A percentile compares a stretch with the other conserved stretches of the same genome.
Conservation (phyloP, 2,888 invertebrate species). For the Apodemia hepburni region DNA sequence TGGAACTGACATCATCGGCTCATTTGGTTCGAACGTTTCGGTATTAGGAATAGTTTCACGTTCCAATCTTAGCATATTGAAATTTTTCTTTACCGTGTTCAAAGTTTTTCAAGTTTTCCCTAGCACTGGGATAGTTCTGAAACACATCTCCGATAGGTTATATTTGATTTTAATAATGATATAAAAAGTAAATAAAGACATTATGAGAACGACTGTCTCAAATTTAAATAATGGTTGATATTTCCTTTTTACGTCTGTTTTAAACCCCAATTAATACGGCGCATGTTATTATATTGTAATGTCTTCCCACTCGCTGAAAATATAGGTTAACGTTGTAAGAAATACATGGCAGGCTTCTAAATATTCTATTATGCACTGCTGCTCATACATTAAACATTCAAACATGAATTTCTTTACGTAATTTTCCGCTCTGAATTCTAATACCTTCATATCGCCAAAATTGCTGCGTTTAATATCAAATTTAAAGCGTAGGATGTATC, state of each 20-base stretch:
- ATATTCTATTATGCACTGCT: constrained; percentile 26
- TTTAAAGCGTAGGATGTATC: constrained; percentile 34
- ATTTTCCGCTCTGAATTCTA: constrained; percentile 32
- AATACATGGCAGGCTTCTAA: constrained; percentile 28
- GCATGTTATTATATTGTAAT: constrained; percentile 1
- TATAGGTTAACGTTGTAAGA: constrained; percentile 12
- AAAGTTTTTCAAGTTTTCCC: too few species aligned
- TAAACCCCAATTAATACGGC: neutral
- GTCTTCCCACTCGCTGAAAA: constrained; percentile 9
- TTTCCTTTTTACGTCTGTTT: neutral
- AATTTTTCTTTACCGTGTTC: too few species aligned
- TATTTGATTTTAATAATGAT: too few species aligned
- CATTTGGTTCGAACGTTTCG: too few species aligned
- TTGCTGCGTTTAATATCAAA: constrained; percentile 32
- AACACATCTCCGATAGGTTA: too few species aligned
- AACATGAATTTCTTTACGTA: constrained; percentile 26
- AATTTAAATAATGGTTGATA: too few species aligned
- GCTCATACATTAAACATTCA: constrained; percentile 29
- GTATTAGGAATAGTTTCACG: too few species aligned
- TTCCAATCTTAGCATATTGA: too few species aligned
- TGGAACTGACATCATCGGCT: too few species aligned
- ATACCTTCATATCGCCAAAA: constrained; percentile 34
- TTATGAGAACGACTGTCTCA: too few species aligned
- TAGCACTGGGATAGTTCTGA: too few species aligned
- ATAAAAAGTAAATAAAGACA: too few species aligned